phyloP scores from a whole-genome alignment of 1,140 invertebrate species.

The Drosophila orena region DNA sequence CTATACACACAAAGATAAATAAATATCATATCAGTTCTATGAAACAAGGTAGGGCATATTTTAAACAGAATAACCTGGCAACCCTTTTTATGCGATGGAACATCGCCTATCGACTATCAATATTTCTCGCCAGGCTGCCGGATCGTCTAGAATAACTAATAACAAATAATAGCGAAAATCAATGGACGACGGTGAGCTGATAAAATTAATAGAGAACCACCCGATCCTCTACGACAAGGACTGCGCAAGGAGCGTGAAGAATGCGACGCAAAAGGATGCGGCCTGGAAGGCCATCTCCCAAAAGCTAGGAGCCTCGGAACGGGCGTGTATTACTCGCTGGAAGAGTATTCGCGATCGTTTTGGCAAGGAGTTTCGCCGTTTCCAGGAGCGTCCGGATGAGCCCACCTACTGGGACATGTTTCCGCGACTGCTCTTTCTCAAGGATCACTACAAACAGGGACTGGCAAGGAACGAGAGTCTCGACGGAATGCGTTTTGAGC shows the following conservation, averaged over 20 bases:
- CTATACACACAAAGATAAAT: too few species aligned
- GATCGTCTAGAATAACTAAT: slow-evolving; percentile 1
- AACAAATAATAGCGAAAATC: slow-evolving; percentile 13
- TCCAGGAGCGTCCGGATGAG: slow-evolving; percentile 66
- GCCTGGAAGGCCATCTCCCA: slow-evolving; percentile 72
- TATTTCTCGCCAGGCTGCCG: neutral
- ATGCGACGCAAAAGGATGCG: slow-evolving; percentile 66
- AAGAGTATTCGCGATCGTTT: slow-evolving; percentile 77
- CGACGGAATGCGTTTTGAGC: slow-evolving; percentile 65
- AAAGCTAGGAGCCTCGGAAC: slow-evolving; percentile 60
- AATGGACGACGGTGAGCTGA: slow-evolving; percentile 68
- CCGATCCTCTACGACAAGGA: slow-evolving; percentile 75
- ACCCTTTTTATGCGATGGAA: neutral
- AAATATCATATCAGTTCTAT: too few species aligned
- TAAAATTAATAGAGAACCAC: slow-evolving; percentile 68
- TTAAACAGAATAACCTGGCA: neutral
- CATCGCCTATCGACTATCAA: neutral
- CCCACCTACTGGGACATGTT: slow-evolving; percentile 79
- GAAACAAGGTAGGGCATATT: too few species aligned
- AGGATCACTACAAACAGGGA: slow-evolving; percentile 78
- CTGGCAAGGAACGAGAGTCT: slow-evolving; percentile 55
- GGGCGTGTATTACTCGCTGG: slow-evolving; percentile 79
- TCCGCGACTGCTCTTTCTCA: slow-evolving; percentile 68
- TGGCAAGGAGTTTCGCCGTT: slow-evolving; percentile 73
- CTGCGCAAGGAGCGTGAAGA: slow-evolving; percentile 59